phyloP scores from a whole-genome alignment of 2,797 vertebrate genomes.

The Hoplostethus mediterraneus region DNA sequence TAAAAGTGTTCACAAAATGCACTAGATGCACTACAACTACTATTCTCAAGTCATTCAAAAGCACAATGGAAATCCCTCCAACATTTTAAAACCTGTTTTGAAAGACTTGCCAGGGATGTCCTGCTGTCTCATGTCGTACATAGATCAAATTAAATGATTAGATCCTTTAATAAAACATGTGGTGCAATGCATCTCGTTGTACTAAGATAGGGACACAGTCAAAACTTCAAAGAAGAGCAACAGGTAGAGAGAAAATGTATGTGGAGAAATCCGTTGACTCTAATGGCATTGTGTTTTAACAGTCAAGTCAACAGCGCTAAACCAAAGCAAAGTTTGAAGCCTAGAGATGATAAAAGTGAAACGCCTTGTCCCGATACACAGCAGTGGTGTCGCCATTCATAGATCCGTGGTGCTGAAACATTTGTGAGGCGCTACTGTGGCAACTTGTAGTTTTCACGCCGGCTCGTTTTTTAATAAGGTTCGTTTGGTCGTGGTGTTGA shows the following conservation, averaged over 20 bases:
- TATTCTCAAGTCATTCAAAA: background rate
- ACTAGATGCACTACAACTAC: background rate
- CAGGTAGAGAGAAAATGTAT: slow-evolving; percentile 63
- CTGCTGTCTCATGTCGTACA: slow-evolving; percentile 10
- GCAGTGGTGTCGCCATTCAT: slow-evolving; percentile 44
- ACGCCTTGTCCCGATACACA: background rate
- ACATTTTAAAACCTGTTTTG: background rate
- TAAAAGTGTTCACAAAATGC: background rate
- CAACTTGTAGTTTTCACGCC: slow-evolving; percentile 1
- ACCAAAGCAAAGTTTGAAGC: slow-evolving; percentile 17
- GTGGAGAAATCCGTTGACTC: background rate
- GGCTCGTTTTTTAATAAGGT: background rate
- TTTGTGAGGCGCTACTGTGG: background rate
- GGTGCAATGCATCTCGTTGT: background rate
- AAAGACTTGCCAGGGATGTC: slow-evolving; percentile 18
- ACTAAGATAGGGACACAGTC: background rate
- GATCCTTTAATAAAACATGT: slow-evolving; percentile 23
- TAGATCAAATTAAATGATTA: slow-evolving; percentile 10
- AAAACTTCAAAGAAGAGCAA: slow-evolving; percentile 61
- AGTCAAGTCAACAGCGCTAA: background rate
- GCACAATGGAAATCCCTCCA: slow-evolving; percentile 11
- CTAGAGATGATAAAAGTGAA: slow-evolving; percentile 7
- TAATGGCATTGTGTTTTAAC: background rate
- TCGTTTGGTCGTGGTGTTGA: background rate
- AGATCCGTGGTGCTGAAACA: slow-evolving; percentile 56